These are phyloP conservation scores for Drosophila paramelanica DNA, from an alignment of 2,888 invertebrate genomes.

Conservation along the genomic window DNA sequence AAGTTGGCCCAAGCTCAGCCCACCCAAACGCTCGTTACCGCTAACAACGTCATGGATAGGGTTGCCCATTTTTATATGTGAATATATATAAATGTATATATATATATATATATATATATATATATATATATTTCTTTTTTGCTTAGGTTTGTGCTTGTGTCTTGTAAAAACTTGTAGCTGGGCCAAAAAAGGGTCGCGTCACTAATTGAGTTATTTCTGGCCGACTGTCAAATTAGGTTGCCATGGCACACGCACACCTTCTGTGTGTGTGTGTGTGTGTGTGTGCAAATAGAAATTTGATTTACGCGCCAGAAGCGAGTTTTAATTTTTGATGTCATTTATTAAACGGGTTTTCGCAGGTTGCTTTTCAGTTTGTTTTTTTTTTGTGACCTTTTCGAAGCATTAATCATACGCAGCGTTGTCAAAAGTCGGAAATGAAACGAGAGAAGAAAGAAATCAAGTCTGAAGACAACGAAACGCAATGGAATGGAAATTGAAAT, in stretches of 20 bases:
- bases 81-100: background rate
- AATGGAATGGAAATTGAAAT: conserved; percentile 34
- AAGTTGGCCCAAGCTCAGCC: conserved; percentile 3
- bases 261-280: background rate
- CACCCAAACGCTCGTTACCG: conserved; percentile 55
- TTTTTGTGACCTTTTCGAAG: conserved; percentile 16
- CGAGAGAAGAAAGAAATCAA: conserved; percentile 1
- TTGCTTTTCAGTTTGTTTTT: conserved; percentile 13
- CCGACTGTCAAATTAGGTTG: conserved; percentile 76
- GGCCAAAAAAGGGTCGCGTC: conserved; percentile 44
- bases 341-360: conserved; percentile 60
- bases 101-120: background rate
- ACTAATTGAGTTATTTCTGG: conserved; percentile 76
- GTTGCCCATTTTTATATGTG: conserved; percentile 30
- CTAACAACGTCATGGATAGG: conserved; percentile 65
- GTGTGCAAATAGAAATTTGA: conserved; percentile 55
- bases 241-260: conserved; percentile 8
- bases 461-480: conserved; percentile 41
- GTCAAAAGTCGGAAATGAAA: conserved; percentile 63
- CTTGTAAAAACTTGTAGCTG: conserved; percentile 7
- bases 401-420: conserved; percentile 75
- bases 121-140: conserved; percentile 3
- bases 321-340: conserved; percentile 77
- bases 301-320: conserved; percentile 61
- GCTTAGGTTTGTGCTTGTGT: conserved; percentile 9